phyloP scores from a whole-genome alignment of 2,888 invertebrate genomes.

The Arctia plantaginis region DNA sequence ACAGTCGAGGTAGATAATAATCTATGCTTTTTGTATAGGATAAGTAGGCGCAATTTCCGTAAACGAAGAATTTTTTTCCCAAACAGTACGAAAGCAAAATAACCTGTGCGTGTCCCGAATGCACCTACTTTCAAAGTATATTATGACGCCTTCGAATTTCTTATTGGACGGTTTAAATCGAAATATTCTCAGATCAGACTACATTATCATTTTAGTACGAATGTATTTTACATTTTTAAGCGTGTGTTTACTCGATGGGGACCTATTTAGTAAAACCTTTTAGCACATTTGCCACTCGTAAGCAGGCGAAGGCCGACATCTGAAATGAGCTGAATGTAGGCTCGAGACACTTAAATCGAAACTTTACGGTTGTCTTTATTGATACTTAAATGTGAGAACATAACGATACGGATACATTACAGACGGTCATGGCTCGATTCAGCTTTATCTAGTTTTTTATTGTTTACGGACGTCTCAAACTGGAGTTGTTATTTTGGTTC shows the following conservation, averaged over 20 bases:
- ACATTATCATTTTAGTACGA: slow-evolving; percentile 66
- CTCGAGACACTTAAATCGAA: slow-evolving; percentile 72
- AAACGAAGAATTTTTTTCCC: slow-evolving; percentile 48
- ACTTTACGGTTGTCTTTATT: slow-evolving; percentile 78
- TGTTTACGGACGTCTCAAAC: slow-evolving; percentile 48
- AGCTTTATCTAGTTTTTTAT: slow-evolving; percentile 71
- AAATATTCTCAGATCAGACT: slow-evolving; percentile 62
- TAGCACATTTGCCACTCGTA: slow-evolving; percentile 56
- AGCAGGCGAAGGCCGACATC: slow-evolving; percentile 55
- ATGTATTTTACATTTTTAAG: slow-evolving; percentile 67
- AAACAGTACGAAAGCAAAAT: slow-evolving; percentile 47
- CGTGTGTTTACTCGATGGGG: slow-evolving; percentile 53
- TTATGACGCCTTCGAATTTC: slow-evolving; percentile 54
- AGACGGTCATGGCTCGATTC: slow-evolving; percentile 58
- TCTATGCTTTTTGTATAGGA: slow-evolving; percentile 36
- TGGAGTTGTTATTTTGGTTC: slow-evolving; percentile 33
- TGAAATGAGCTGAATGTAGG: slow-evolving; percentile 65
- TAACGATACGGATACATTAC: slow-evolving; percentile 52
- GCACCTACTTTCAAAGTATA: slow-evolving; percentile 41
- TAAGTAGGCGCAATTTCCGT: slow-evolving; percentile 25
- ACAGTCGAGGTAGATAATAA: slow-evolving; percentile 39
- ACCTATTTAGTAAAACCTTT: slow-evolving; percentile 59
- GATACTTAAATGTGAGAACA: slow-evolving; percentile 69
- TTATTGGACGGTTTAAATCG: slow-evolving; percentile 57
- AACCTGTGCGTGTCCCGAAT: slow-evolving; percentile 31